These are phyloP conservation scores for Carcina quercana DNA, from an alignment of 2,888 invertebrate genomes.

Conservation along the genomic window DNA sequence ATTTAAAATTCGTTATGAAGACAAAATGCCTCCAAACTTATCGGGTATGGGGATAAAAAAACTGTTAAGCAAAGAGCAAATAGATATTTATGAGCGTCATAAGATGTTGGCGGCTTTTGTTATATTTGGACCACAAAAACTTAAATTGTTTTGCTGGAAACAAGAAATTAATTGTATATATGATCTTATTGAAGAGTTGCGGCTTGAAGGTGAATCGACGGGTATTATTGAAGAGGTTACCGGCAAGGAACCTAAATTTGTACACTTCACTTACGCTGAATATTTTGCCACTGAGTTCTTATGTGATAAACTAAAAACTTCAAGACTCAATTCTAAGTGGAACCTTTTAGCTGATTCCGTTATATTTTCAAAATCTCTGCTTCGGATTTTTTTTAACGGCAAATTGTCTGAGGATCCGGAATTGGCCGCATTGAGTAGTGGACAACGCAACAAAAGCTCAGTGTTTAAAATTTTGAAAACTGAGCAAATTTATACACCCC, in stretches of 20 bases:
- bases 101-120: not conserved
- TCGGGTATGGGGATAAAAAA: not conserved
- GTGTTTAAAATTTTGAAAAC: no score
- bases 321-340: no score
- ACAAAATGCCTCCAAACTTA: not conserved
- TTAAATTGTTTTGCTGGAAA: not conserved
- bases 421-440: no score
- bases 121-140: not conserved
- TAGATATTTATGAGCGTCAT: not conserved
- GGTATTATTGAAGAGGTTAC: not conserved
- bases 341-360: no score
- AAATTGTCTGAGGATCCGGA: no score
- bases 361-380: no score
- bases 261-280: no score
- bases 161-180: not conserved
- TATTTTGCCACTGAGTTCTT: no score
- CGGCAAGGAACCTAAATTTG: not conserved
- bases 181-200: not conserved
- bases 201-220: not conserved
- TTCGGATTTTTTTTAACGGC: no score
- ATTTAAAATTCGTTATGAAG: not conserved
- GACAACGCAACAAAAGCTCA: no score
- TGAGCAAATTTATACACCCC: no score
- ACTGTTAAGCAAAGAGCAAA: not conserved
- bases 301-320: no score